Evolutionary conservation across 2,797 vertebrate species (phyloP).

Genomic region (Hyperoplus immaculatus): DNA sequence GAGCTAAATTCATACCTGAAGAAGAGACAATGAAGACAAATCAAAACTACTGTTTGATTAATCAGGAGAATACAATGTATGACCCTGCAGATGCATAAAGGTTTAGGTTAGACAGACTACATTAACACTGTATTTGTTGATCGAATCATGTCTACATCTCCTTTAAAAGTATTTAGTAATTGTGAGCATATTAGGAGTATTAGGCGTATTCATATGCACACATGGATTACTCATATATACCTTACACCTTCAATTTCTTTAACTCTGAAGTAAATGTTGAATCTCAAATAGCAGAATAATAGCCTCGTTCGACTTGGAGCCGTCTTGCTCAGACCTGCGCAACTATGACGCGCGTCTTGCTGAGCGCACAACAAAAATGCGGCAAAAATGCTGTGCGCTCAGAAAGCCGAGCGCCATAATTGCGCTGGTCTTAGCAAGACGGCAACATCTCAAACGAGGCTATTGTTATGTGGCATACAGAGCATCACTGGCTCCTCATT

Average conservation of each 20-base stretch:
- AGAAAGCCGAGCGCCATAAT: too few relatives aligned
- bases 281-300: not conserved
- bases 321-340: too few relatives aligned
- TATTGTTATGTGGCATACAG: conserved; percentile 5
- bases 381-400: too few relatives aligned
- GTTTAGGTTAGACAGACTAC: not conserved
- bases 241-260: not conserved
- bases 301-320: too few relatives aligned
- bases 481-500: conserved; percentile 17
- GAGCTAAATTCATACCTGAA: not conserved
- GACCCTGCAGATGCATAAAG: not conserved
- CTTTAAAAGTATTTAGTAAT: not conserved
- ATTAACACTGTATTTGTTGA: not conserved
- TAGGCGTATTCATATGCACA: not conserved
- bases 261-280: not conserved
- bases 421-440: too few relatives aligned
- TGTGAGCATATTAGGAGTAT: not conserved
- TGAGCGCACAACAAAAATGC: too few relatives aligned
- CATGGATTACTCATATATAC: not conserved
- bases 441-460: not conserved
- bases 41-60: not conserved
- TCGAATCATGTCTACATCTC: not conserved
- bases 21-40: not conserved
- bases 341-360: too few relatives aligned
- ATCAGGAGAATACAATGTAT: not conserved